Evolutionary conservation across 2,797 vertebrate genomes (phyloP), one percentile per base, ranked within the genome.

Genomic region (Gymnopithys bicolor): DNA sequence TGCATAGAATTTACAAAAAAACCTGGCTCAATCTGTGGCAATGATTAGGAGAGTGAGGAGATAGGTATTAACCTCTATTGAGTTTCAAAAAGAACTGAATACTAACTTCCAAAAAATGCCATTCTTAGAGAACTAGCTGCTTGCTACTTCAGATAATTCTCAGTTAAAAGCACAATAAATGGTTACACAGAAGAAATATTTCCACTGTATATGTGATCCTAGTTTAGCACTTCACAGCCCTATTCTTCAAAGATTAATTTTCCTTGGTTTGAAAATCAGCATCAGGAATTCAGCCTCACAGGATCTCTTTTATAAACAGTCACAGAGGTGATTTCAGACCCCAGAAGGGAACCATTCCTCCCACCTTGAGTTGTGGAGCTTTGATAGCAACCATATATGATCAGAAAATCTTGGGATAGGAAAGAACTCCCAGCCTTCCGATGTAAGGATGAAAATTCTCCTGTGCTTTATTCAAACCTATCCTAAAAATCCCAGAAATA

Each of bases 211-310:
- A 71, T 79, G 35, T 84, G 69, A 92, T 84, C 43, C 67, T 45
- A 37, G 49, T 91, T 87, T 68, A 87, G 67, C 41, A 59, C 93
- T 93, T 95, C 86, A 82, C 60, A 91, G 62, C 46, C 35, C 43
- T 83, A 1, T 89, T 90, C 70, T 93, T 93, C 77, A 84, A 89
- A 93, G 74, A 94, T 93, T 86, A 55, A 45, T 92, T 91, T 96
- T 77, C 43, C 77, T 87, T 92, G 58, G 60, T 82, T 94, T 90
- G 68, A 95, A 89, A 94, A 93, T 55, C 66, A 87, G 75, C 56
- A 74, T 68, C 71, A 87, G 67, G 84, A 96, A 80, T 90, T 93
- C 71, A 94, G 85, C 37, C 70, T 64, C 39, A 64, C n/a, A 62
- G 48, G 35, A 82, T 35, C 45, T 90, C 41, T 91, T 94, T 94